Evolutionary conservation across 2,113 vertebrate species (phyloP), one percentile per base, ranked within the genome.

Genomic region (Athene noctua): DNA sequence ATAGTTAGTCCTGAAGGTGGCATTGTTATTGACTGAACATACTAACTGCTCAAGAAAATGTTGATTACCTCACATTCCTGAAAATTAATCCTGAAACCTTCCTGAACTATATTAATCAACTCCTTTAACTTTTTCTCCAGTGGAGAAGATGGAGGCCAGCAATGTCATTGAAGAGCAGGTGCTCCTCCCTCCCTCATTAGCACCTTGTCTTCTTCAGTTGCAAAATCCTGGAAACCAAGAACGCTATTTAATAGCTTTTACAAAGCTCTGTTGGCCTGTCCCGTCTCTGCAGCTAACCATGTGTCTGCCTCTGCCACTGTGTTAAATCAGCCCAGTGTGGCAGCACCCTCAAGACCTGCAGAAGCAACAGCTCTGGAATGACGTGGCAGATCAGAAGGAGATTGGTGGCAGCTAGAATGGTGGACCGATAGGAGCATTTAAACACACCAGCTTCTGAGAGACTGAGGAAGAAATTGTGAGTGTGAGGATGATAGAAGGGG

Each of bases 41-140:
- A 79, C 79, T 94, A 92, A 94, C 94, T 94, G 89, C 94, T 95
- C 62, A 87, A 96, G 94, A 96, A 96, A 94, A 95, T 84, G 91
- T 96, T 95, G 96, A 96, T 96, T 96, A 93, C 79, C 97, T 96
- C 91, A 94, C 94, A 90, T 97, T 90, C 85, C 89, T 95, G 94
- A 97, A 97, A 96, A 96, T 96, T 95, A 96, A 96, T 94, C 90
- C 88, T 95, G 95, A 96, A 97, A 95, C 96, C 92, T 94, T 93
- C 75, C 72, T 96, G 97, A 96, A 95, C 89, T 90, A 26, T 96
- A 84, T 95, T 94, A 95, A 95, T 95, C 95, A 95, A 91, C 84
- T 95, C 75, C 91, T 95, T 90, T 86, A 95, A 95, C 89, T 92
- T 96, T 90, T 92, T 90, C 80, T 95, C 58, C 38, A 61, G 52